Percentiles rank a stretch among this genome's conserved stretches.
Evolutionary conservation across 2,888 invertebrate genomes (phyloP).

Genomic region (Caenorhabditis sp.): DNA sequence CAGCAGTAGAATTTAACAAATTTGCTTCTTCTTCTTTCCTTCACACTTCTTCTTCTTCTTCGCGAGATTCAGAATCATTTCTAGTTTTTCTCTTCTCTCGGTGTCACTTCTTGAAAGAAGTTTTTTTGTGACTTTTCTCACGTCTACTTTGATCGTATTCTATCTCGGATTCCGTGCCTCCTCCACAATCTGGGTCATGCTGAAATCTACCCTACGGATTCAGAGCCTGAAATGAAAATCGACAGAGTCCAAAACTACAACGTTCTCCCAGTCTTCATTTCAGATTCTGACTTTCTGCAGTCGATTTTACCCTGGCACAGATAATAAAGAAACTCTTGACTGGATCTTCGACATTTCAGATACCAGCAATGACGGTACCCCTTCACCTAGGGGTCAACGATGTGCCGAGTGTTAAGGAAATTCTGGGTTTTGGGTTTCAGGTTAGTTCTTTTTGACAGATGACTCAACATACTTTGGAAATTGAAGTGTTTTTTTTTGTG

Average conservation of each 20-base stretch:
- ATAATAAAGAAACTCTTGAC: too few relatives aligned
- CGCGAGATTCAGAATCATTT: slow-evolving; percentile 32
- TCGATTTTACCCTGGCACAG: too few relatives aligned
- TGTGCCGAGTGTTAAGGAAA: slow-evolving; percentile 49
- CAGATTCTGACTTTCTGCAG: too few relatives aligned
- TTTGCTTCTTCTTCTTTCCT: slow-evolving; percentile 18
- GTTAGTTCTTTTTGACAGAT: slow-evolving; percentile 12
- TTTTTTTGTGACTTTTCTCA: slow-evolving; percentile 1
- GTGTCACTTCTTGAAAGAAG: background rate
- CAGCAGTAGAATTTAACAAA: slow-evolving; percentile 48
- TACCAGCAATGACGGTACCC: slow-evolving; percentile 47
- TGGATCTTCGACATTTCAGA: too few relatives aligned
- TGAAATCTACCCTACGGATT: too few relatives aligned
- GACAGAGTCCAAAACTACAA: too few relatives aligned
- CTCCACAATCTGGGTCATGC: too few relatives aligned
- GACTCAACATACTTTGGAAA: too few relatives aligned
- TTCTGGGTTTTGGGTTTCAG: slow-evolving; percentile 61
- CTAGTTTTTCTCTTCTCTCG: slow-evolving; percentile 30
- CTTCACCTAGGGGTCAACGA: slow-evolving; percentile 63
- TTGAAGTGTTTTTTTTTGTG: too few relatives aligned
- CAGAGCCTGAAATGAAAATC: too few relatives aligned
- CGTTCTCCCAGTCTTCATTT: too few relatives aligned
- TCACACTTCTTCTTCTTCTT: background rate
- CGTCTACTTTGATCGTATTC: slow-evolving; percentile 6
- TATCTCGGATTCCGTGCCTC: background rate